A percentile compares a stretch with the other conserved stretches of the same genome.
Conservation (phyloP, 2,888 invertebrate genomes). For the Hypsopygia costalis region DNA sequence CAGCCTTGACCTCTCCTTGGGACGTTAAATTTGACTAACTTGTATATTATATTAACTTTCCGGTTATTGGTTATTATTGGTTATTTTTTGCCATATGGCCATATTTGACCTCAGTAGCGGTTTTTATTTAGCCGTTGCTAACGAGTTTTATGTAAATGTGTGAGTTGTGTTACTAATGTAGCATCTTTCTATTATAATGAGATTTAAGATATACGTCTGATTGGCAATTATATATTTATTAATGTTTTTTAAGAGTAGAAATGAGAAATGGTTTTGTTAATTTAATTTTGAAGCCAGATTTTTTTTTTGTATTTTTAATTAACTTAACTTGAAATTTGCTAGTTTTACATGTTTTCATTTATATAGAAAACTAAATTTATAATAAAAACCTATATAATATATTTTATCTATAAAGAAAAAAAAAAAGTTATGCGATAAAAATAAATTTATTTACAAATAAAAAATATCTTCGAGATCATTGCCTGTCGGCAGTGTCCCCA, state of each 20-base stretch:
- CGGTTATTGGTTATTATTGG: neutral
- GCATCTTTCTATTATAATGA: neutral
- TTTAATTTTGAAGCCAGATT: neutral
- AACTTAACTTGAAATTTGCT: too few relatives aligned
- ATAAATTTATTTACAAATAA: too few relatives aligned
- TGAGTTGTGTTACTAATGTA: too few relatives aligned
- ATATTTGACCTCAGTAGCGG: conserved; percentile 5
- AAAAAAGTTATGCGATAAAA: too few relatives aligned
- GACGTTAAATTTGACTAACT: conserved; percentile 10
- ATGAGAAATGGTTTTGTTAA: neutral
- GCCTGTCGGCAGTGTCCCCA: too few relatives aligned
- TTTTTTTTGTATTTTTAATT: too few relatives aligned
- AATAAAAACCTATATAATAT: too few relatives aligned
- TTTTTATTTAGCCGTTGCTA: neutral
- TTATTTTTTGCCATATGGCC: conserved; percentile 6
- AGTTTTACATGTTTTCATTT: too few relatives aligned
- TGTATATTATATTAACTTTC: neutral
- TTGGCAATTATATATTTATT: neutral
- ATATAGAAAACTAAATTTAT: too few relatives aligned
- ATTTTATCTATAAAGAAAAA: too few relatives aligned
- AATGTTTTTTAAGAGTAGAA: neutral
- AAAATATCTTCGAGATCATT: too few relatives aligned
- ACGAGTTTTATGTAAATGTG: neutral
- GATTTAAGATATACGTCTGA: neutral
- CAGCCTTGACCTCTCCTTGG: conserved; percentile 18